A percentile compares a stretch with the other conserved stretches of the same genome.
Conservation (phyloP, 2,113 vertebrate genomes). For the Spilogale gracilis region DNA sequence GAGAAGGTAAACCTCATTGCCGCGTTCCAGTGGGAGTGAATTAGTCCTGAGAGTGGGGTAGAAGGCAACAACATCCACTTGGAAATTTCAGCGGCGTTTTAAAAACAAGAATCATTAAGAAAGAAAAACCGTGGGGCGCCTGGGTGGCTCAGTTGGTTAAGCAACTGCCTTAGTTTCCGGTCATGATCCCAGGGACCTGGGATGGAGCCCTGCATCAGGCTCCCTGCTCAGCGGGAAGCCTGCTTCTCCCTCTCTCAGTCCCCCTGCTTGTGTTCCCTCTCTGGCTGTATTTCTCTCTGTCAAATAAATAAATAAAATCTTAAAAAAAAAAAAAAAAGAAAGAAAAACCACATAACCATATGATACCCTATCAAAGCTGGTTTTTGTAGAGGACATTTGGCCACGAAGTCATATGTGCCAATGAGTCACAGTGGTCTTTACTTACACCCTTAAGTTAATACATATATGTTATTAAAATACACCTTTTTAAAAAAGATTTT, state of each 20-base stretch:
- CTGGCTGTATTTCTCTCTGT: too few relatives aligned
- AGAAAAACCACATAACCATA: neutral
- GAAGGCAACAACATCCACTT: conserved; percentile 32
- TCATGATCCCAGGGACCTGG: too few relatives aligned
- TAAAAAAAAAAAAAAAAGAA: too few relatives aligned
- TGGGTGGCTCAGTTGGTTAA: too few relatives aligned
- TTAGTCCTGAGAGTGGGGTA: conserved; percentile 38
- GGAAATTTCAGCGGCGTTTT: conserved; percentile 41
- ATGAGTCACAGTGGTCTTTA: neutral
- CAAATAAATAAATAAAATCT: too few relatives aligned
- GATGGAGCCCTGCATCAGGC: too few relatives aligned
- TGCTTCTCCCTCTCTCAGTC: too few relatives aligned
- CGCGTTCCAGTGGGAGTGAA: neutral
- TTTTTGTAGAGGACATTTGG: conserved; percentile 38
- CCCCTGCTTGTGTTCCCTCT: too few relatives aligned
- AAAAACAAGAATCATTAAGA: neutral
- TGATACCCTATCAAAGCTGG: neutral
- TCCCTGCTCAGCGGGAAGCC: too few relatives aligned
- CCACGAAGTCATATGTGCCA: neutral
- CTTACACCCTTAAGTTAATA: neutral
- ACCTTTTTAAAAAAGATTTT: neutral
- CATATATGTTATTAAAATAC: conserved; percentile 38
- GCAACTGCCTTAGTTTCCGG: too few relatives aligned
- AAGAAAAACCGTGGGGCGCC: neutral
- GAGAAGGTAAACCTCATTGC: neutral